Evolutionary conservation across 2,888 invertebrate species (phyloP), one percentile per base, ranked within the genome.

Genomic region (Aporophyla nigra): DNA sequence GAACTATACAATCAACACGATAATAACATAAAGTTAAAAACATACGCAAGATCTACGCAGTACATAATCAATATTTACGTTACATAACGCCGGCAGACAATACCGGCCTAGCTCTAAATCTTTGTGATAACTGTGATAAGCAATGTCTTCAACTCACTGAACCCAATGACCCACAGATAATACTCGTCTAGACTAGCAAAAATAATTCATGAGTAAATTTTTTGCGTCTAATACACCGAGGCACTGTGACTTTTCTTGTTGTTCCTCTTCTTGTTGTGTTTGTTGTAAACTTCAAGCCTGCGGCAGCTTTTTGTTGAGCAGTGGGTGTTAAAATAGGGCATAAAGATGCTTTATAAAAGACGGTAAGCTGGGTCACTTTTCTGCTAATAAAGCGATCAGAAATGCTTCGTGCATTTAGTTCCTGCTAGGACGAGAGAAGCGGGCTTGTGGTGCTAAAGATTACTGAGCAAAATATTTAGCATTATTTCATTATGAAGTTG

Each of bases 91-190:
- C 19, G 43, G 24, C 46, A 66, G 74, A 74, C 80, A 86, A 80
- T 84, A 61, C 66, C 71, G 86, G 70, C 86, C 80, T 87, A 83
- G 87, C 87, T 83, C 78, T 79, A 76, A 78, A 82, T 85, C 75
- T 75, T 46, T 5, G 16, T 51, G 86, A 79, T 85, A 75, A 76
- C 56, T 12, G 27, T 53, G 86, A 83, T 87, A 83, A 80, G 67
- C 27, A 56, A n/a, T 73, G 78, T 74, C 80, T 76, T 62, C 54
- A 79, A 76, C 78, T 67, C 24, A 40, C 59, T 87, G 87, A 87
- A 58, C 86, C 27, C 24, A 40, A 2, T 68, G 79, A 80, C 74
- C 80, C 19, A 14, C 12, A 65, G 80, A 86, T 87, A 78, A 83
- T n/a, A 40, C 40, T 46, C 21, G 87, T 77, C 83, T 85, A 80